Evolutionary conservation across 2,113 vertebrate species (phyloP).

Genomic region (Setophaga kirtlandii): DNA sequence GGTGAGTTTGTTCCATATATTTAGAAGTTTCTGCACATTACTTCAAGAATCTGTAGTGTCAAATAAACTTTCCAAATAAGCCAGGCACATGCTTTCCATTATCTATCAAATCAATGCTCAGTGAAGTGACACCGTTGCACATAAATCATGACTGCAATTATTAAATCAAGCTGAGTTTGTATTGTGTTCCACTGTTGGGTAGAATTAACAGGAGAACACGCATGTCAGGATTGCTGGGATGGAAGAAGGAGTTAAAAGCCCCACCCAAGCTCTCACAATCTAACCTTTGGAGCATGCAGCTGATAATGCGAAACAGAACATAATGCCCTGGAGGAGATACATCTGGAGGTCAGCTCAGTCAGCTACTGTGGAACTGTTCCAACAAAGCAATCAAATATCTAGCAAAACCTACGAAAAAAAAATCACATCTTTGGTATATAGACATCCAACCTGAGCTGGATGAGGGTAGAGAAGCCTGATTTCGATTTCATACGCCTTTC

Average conservation of each 20-base stretch:
- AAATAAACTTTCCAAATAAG: slow-evolving; percentile 36
- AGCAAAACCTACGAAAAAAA: slow-evolving; percentile 33
- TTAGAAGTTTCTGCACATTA: slow-evolving; percentile 25
- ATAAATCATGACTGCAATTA: slow-evolving; percentile 36
- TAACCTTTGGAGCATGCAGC: slow-evolving; percentile 61
- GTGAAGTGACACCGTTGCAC: slow-evolving; percentile 9
- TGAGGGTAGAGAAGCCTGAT: neutral
- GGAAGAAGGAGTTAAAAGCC: slow-evolving; percentile 64
- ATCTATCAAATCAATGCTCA: slow-evolving; percentile 49
- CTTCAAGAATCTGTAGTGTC: neutral
- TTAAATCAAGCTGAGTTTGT: slow-evolving; percentile 30
- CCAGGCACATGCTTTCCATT: neutral
- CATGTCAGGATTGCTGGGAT: neutral
- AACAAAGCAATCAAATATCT: slow-evolving; percentile 69
- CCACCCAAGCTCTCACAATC: slow-evolving; percentile 38
- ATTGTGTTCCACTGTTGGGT: neutral
- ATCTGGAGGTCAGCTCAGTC: slow-evolving; percentile 65
- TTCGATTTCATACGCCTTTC: neutral
- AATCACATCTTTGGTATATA: slow-evolving; percentile 29
- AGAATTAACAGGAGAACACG: neutral
- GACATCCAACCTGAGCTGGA: slow-evolving; percentile 26
- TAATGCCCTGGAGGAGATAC: slow-evolving; percentile 58
- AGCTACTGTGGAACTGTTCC: slow-evolving; percentile 54
- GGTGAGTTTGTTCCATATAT: neutral
- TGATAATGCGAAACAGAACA: slow-evolving; percentile 66